Percentiles rank a stretch among this genome's conserved stretches.
Evolutionary conservation across 2,888 invertebrate species (phyloP).

Genomic region (Pasiphila rectangulata): DNA sequence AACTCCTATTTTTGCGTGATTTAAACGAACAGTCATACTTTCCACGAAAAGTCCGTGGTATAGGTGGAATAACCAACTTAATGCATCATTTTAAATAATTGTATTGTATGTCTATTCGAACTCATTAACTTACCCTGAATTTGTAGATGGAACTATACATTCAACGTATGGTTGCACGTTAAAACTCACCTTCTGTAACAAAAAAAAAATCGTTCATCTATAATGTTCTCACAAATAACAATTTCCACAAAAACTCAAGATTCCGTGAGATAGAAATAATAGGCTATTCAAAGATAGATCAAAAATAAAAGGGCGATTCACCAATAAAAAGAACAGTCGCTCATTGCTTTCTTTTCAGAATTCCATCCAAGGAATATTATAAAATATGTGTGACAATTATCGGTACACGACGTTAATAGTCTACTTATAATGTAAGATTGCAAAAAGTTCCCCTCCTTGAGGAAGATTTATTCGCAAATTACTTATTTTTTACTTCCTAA

Average conservation of each 20-base stretch:
- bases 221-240: constrained; percentile 50
- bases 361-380: constrained; percentile 59
- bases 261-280: constrained; percentile 46
- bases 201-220: constrained; percentile 52
- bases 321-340: constrained; percentile 15
- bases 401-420: constrained; percentile 79
- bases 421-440: constrained; percentile 68
- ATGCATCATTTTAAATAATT: too few species aligned
- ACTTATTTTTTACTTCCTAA: constrained; percentile 68
- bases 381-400: constrained; percentile 82
- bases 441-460: constrained; percentile 68
- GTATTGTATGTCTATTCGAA: too few species aligned
- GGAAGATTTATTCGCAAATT: constrained; percentile 79
- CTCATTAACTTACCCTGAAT: too few species aligned
- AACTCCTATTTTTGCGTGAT: too few species aligned
- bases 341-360: constrained; percentile 30
- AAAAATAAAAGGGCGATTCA: constrained; percentile 11
- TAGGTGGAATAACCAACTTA: too few species aligned
- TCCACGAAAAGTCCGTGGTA: too few species aligned
- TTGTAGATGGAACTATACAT: constrained; percentile 5
- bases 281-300: constrained; percentile 33
- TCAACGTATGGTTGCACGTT: constrained; percentile 3
- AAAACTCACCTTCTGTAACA: constrained; percentile 77
- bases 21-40: too few species aligned
- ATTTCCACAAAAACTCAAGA: constrained; percentile 20